Conservation (phyloP, 1,140 invertebrate genomes). For the Sarcophaga peregrina region DNA sequence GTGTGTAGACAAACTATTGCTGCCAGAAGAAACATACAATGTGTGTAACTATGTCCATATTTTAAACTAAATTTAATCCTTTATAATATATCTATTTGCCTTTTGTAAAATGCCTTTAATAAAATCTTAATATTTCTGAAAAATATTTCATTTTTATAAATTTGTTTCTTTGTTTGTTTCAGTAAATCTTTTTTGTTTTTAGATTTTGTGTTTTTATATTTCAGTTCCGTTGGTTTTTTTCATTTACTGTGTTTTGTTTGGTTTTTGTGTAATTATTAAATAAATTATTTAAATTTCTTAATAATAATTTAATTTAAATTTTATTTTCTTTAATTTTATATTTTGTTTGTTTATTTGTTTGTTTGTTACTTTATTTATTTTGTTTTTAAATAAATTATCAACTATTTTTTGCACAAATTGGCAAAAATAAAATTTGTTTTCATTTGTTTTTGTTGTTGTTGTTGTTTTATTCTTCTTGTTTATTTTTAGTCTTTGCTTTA, state of each 20-base stretch:
- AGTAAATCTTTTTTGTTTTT: no score
- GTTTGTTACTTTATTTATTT: constrained; percentile 26
- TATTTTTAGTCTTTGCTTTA: constrained; percentile 48
- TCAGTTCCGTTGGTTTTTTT: background rate
- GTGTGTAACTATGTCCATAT: no score
- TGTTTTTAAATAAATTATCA: constrained; percentile 36
- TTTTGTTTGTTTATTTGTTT: constrained; percentile 15
- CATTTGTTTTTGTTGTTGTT: constrained; percentile 42
- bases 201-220: background rate
- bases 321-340: background rate
- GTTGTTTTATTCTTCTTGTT: constrained; percentile 31
- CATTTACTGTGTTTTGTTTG: no score
- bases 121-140: background rate
- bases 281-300: no score
- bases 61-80: no score
- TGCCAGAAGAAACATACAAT: no score
- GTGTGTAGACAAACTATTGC: no score
- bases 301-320: background rate
- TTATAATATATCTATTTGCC: no score
- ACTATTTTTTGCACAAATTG: constrained; percentile 33
- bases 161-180: background rate
- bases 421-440: constrained; percentile 33
- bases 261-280: no score
- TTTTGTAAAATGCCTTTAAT: no score
- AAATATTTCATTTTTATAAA: constrained; percentile 7